Conservation (phyloP, 2,797 vertebrate species). For the Cercopithecus hamlyni region DNA sequence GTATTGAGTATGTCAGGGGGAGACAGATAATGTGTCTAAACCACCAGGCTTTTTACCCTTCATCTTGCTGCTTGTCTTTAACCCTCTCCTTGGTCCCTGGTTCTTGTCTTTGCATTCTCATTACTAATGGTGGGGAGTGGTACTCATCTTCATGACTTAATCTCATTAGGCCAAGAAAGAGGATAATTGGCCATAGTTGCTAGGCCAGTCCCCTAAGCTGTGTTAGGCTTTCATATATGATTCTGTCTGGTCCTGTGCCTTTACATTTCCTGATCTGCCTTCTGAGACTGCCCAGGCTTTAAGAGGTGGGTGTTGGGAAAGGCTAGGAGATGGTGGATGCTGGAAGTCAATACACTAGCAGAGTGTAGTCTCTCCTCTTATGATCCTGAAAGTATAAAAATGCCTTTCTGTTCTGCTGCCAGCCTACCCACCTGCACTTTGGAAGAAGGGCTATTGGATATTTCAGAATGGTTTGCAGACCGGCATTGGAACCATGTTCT, state of each 20-base stretch:
- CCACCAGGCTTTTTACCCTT: not conserved
- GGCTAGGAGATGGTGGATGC: not conserved
- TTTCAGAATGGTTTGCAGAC: conserved; percentile 10
- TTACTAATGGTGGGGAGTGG: not conserved
- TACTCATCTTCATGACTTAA: not conserved
- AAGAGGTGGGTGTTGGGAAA: not conserved
- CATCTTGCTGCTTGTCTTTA: not conserved
- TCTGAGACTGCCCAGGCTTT: not conserved
- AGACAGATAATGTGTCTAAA: not conserved
- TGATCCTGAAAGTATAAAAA: not conserved
- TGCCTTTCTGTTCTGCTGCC: not conserved
- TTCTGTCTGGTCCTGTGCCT: not conserved
- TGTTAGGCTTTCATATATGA: not conserved
- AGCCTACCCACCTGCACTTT: not conserved
- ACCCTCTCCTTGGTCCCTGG: not conserved
- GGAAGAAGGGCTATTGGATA: not conserved
- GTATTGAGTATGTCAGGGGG: not conserved
- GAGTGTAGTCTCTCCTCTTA: not conserved
- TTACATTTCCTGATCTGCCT: not conserved
- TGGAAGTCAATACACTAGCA: not conserved
- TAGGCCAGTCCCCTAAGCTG: not conserved
- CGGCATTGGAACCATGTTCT: not conserved
- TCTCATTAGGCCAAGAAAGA: not conserved
- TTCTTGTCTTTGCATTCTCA: not conserved
- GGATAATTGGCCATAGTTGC: not conserved